Conservation (phyloP, 2,113 vertebrate species). For the Siphamia tubifer region DNA sequence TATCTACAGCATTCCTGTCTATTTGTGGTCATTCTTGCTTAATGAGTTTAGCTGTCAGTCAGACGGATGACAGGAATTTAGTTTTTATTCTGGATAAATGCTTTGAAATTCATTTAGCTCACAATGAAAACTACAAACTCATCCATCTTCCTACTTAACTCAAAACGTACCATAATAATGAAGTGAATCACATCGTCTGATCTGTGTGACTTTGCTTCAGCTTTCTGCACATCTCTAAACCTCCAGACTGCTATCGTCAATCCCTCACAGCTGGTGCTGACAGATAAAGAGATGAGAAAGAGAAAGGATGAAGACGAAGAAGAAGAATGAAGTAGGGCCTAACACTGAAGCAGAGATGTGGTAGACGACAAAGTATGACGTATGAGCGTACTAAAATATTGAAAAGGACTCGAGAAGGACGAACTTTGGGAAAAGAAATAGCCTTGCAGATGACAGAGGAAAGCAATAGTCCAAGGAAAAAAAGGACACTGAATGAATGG, state of each 20-base stretch:
- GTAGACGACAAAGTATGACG: neutral
- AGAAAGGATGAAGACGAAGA: neutral
- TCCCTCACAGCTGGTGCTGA: neutral
- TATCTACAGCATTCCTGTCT: neutral
- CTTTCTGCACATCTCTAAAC: neutral
- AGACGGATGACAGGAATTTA: neutral
- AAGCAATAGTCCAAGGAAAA: neutral
- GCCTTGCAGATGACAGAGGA: neutral
- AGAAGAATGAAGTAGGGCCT: neutral
- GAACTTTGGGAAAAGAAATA: neutral
- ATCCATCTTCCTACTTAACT: neutral
- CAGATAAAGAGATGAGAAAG: slow-evolving; percentile 1
- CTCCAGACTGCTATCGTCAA: neutral
- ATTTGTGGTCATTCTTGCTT: neutral
- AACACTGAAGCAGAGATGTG: neutral
- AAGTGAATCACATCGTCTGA: neutral
- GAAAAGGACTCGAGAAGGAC: neutral
- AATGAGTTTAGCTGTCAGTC: neutral
- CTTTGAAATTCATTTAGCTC: neutral
- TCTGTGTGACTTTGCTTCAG: neutral
- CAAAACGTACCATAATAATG: neutral
- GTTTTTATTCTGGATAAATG: neutral
- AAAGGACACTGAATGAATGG: neutral
- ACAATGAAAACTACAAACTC: neutral
- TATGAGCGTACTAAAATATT: slow-evolving; percentile 11